Percentiles rank a stretch among this genome's conserved stretches.
Evolutionary conservation across 1,140 invertebrate genomes (phyloP).

Genomic region (Drosophila chauvacae): DNA sequence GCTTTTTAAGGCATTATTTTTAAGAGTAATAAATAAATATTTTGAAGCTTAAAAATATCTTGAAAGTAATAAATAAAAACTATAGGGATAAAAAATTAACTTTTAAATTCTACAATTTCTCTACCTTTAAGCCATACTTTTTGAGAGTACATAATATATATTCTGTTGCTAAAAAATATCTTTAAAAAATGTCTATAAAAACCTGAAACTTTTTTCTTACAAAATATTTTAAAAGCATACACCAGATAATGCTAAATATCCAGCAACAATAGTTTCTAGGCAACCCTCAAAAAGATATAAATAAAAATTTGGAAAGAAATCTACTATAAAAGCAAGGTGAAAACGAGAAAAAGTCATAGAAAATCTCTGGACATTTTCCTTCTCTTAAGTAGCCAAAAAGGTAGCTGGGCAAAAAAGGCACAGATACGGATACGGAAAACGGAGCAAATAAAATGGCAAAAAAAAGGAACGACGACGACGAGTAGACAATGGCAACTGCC

Average conservation of each 20-base stretch:
- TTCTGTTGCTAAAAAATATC: background rate
- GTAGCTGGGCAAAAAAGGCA: conserved; percentile 1
- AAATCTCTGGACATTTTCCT: conserved; percentile 19
- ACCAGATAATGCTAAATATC: conserved; percentile 3
- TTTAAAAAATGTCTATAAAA: background rate
- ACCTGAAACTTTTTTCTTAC: background rate
- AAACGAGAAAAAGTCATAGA: background rate
- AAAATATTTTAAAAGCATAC: background rate
- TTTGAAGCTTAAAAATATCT: background rate
- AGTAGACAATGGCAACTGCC: conserved; percentile 51
- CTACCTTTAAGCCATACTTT: background rate
- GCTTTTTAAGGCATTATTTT: too few relatives aligned
- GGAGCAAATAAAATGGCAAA: conserved; percentile 9
- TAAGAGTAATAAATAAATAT: background rate
- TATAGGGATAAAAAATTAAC: background rate
- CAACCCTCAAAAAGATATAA: background rate
- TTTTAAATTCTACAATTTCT: background rate
- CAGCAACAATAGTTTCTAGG: conserved; percentile 5
- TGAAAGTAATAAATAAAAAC: background rate
- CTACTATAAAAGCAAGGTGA: background rate
- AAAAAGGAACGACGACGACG: background rate
- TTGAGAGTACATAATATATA: background rate
- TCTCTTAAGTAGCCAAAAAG: conserved; percentile 32
- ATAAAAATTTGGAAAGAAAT: background rate
- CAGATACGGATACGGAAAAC: conserved; percentile 13